phyloP scores from a whole-genome alignment of 2,113 vertebrate species.

The Candoia aspera region DNA sequence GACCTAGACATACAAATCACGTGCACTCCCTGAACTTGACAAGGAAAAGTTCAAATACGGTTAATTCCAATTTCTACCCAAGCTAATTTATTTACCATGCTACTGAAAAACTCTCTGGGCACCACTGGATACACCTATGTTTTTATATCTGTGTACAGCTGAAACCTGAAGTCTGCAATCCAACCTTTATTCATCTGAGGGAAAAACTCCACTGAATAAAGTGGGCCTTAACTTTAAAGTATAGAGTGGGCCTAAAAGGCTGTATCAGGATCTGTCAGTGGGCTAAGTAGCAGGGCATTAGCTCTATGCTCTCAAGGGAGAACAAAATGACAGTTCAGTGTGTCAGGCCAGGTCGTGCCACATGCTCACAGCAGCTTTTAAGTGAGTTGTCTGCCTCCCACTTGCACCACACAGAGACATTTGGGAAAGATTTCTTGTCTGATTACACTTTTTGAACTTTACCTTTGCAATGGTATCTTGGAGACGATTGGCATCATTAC shows the following conservation, averaged over 20 bases:
- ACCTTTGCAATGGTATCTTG: constrained; percentile 92
- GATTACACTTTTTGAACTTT: background rate
- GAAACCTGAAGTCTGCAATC: background rate
- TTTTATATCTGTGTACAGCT: background rate
- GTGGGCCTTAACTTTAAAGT: background rate
- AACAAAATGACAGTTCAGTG: background rate
- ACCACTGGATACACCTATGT: background rate
- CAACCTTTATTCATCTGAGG: background rate
- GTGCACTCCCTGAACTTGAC: background rate
- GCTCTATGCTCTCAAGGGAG: background rate
- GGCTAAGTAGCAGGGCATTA: background rate
- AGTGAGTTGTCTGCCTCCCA: background rate
- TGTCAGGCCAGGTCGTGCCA: background rate
- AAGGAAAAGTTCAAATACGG: background rate
- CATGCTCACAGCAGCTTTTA: background rate
- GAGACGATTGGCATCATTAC: constrained; percentile 80
- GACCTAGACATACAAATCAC: background rate
- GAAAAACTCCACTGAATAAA: background rate
- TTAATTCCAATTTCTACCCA: background rate
- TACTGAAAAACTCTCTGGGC: background rate
- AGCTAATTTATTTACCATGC: background rate
- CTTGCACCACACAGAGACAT: background rate
- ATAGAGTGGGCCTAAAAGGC: background rate
- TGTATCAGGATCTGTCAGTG: background rate
- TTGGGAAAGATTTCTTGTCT: background rate